Conservation (phyloP, 2,797 vertebrate species). For the Melanotaenia parkinsoni region DNA sequence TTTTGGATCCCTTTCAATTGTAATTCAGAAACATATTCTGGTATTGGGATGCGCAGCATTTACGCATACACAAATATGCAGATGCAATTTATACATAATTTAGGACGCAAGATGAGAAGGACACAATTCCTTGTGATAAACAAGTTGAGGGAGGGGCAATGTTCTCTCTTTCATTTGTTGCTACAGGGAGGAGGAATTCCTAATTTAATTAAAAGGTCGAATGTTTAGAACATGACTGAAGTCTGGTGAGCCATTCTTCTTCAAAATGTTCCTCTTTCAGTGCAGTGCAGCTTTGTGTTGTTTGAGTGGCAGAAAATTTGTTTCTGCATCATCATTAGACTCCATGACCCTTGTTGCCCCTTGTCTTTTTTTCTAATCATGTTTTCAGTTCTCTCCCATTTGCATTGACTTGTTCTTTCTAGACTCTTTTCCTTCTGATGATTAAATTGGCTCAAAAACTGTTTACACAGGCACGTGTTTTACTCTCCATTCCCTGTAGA, state of each 20-base stretch:
- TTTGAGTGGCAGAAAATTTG: conserved; percentile 22
- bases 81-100: conserved; percentile 67
- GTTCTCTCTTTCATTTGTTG: conserved; percentile 15
- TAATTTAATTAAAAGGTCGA: conserved; percentile 53
- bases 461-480: conserved; percentile 52
- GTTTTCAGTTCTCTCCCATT: conserved; percentile 40
- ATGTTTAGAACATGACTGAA: conserved; percentile 22
- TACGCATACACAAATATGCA: conserved; percentile 49
- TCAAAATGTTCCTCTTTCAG: neutral
- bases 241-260: neutral
- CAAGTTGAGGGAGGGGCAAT: conserved; percentile 33
- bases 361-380: conserved; percentile 10
- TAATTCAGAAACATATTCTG: conserved; percentile 42
- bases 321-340: conserved; percentile 8
- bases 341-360: neutral
- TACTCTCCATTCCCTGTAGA: conserved; percentile 45
- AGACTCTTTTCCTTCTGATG: conserved; percentile 42
- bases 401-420: conserved; percentile 46
- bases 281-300: neutral
- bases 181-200: conserved; percentile 31
- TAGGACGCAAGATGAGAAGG: conserved; percentile 57
- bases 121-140: conserved; percentile 55
- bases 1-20: conserved; percentile 45
- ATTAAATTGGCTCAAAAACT: conserved; percentile 62
- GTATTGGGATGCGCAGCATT: conserved; percentile 41